These are phyloP conservation scores for Aphidius ervi DNA, from an alignment of 1,140 invertebrate genomes.

Conservation along the genomic window DNA sequence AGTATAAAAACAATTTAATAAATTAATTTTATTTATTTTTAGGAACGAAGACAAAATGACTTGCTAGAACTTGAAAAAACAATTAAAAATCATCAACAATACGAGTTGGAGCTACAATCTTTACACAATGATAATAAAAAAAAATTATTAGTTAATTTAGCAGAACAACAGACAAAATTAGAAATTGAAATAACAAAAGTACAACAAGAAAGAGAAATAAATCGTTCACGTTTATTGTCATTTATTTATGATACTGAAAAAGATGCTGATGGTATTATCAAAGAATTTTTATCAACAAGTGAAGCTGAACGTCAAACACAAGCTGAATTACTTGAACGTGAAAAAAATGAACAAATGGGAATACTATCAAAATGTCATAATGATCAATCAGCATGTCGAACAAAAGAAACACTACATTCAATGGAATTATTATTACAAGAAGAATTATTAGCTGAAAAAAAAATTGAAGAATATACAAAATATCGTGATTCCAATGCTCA, in stretches of 20 bases:
- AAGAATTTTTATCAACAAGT: constrained; percentile 59
- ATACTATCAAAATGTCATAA: constrained; percentile 55
- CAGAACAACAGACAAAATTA: constrained; percentile 60
- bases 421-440: constrained; percentile 66
- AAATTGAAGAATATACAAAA: constrained; percentile 59
- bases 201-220: constrained; percentile 61
- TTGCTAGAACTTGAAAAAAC: constrained; percentile 56
- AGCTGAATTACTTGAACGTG: constrained; percentile 60
- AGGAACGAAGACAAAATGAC: constrained; percentile 54
- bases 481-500: constrained; percentile 57
- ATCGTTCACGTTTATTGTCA: constrained; percentile 56
- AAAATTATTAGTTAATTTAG: constrained; percentile 60
- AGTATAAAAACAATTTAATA: not conserved
- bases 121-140: constrained; percentile 53
- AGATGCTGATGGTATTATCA: constrained; percentile 62
- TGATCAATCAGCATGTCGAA: constrained; percentile 44
- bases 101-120: constrained; percentile 55
- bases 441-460: constrained; percentile 57
- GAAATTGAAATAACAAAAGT: constrained; percentile 63
- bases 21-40: constrained; percentile 20
- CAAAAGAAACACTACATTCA: constrained; percentile 51
- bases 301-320: constrained; percentile 58
- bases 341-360: constrained; percentile 61
- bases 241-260: constrained; percentile 55
- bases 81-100: constrained; percentile 53